Conservation (phyloP, 2,113 vertebrate species). For the Phyllostomus discolor region DNA sequence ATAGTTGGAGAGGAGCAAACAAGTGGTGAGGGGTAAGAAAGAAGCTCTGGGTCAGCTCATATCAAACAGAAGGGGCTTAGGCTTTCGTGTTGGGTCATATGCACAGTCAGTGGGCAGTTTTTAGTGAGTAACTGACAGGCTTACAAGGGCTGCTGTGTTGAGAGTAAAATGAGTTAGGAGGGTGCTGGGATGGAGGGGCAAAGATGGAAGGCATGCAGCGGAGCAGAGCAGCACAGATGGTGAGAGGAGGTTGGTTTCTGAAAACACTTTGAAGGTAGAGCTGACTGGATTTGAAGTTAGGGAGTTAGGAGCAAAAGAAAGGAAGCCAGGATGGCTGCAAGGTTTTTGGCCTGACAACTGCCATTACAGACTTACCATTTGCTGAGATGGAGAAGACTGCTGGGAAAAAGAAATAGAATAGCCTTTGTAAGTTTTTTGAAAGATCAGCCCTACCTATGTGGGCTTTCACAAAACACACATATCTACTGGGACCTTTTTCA, state of each 20-base stretch:
- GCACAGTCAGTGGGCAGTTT: background rate
- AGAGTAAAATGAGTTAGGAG: background rate
- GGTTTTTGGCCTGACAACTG: background rate
- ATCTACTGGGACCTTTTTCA: background rate
- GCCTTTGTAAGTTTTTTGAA: background rate
- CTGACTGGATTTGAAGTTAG: background rate
- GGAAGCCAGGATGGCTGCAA: background rate
- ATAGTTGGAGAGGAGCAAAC: background rate
- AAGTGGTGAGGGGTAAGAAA: background rate
- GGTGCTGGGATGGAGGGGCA: background rate
- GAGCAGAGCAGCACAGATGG: too few relatives aligned
- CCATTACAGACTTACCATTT: background rate
- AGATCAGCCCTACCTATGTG: background rate
- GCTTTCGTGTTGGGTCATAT: background rate
- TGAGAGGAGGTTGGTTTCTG: background rate
- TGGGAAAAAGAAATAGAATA: background rate
- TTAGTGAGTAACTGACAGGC: background rate
- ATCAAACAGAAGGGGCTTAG: background rate
- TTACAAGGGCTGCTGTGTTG: background rate
- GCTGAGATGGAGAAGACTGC: background rate
- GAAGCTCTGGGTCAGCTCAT: background rate
- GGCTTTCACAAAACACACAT: background rate
- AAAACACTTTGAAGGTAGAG: background rate
- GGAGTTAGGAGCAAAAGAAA: background rate
- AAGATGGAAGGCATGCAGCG: background rate